phyloP scores from a whole-genome alignment of 2,113 vertebrate species.

The Campylomormyrus numenius region DNA sequence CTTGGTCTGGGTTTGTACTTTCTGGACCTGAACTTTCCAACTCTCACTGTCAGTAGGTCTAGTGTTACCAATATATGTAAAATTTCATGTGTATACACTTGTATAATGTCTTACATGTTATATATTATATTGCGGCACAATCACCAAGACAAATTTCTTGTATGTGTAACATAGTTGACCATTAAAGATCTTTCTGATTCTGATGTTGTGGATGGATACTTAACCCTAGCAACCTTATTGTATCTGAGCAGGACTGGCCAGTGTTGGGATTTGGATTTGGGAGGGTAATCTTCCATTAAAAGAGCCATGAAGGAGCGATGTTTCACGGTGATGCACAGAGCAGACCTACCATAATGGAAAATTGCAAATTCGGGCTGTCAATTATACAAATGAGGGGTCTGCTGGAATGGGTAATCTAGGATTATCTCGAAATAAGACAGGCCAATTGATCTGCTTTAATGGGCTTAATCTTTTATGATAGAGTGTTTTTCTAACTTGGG shows the following conservation, averaged over 20 bases:
- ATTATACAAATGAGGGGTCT: constrained; percentile 4
- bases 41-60: background rate
- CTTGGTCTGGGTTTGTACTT: too few species aligned
- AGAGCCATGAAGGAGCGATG: background rate
- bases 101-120: background rate
- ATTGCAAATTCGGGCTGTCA: background rate
- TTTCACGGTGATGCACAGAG: background rate
- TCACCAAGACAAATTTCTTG: background rate
- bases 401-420: background rate
- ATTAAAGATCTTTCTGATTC: background rate
- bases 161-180: background rate
- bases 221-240: background rate
- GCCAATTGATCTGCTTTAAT: background rate
- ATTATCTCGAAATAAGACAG: constrained; percentile 9
- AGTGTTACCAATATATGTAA: background rate
- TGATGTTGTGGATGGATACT: background rate
- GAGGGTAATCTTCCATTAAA: background rate
- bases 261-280: background rate
- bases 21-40: too few species aligned
- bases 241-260: background rate
- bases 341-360: background rate
- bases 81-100: background rate
- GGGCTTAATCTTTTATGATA: constrained; percentile 12
- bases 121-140: background rate
- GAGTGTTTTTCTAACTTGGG: background rate